phyloP scores from a whole-genome alignment of 2,113 vertebrate genomes.

The Nematolebias whitei region DNA sequence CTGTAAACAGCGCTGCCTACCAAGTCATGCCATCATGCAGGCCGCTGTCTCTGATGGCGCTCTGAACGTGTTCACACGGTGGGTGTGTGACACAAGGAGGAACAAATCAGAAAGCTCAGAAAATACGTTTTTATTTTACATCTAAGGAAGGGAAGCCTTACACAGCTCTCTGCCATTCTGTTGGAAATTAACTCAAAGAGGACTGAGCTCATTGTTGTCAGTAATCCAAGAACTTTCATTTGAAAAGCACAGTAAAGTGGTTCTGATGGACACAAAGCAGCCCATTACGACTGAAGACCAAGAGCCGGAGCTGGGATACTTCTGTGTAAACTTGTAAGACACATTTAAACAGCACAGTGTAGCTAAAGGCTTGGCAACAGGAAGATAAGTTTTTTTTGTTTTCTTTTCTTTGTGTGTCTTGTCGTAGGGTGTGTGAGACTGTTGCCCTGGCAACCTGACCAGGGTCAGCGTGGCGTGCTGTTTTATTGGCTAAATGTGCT shows the following conservation, averaged over 20 bases:
- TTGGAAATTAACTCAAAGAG: constrained; percentile 48
- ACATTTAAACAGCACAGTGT: constrained; percentile 8
- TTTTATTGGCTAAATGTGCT: constrained; percentile 55
- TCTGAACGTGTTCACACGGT: constrained; percentile 18
- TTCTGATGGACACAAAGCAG: constrained; percentile 55
- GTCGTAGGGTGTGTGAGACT: neutral
- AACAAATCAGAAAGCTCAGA: constrained; percentile 26
- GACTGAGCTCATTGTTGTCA: constrained; percentile 43
- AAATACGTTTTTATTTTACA: constrained; percentile 46
- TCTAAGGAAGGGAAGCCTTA: constrained; percentile 37
- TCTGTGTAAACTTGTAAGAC: too few species aligned
- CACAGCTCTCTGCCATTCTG: constrained; percentile 22
- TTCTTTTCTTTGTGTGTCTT: neutral
- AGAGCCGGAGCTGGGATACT: too few species aligned
- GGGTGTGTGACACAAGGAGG: constrained; percentile 8
- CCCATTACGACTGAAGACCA: constrained; percentile 41
- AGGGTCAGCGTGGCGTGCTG: constrained; percentile 64
- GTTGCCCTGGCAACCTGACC: constrained; percentile 69
- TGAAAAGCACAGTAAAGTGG: constrained; percentile 60
- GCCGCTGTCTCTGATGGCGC: constrained; percentile 12
- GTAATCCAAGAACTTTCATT: constrained; percentile 69
- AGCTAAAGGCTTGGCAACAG: constrained; percentile 11
- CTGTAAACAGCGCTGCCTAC: constrained; percentile 18
- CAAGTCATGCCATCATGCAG: constrained; percentile 31
- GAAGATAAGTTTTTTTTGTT: constrained; percentile 3